Base-by-base conservation (phyloP, 2,797 vertebrate genomes). In the Coregonus sp. region DNA sequence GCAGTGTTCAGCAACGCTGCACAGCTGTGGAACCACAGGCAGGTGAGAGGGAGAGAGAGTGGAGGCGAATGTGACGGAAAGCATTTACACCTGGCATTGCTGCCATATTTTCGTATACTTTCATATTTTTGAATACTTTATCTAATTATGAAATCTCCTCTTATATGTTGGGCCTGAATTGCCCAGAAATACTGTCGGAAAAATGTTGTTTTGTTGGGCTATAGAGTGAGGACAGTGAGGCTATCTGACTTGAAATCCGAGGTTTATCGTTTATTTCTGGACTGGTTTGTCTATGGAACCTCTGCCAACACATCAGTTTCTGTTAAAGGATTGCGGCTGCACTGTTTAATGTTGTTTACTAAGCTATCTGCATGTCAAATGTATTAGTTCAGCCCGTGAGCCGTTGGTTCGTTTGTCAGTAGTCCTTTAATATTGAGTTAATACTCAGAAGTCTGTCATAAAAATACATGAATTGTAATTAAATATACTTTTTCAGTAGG, bases 1-100 rank as follows among this genome's bases (percentile, higher is more conserved):
- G 92, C 92, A 93, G 90, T 93, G 87, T 93, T 92, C 88, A 89
- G 93, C 91, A 80, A 86, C 77, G 0, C 52, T 82, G 77, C 70
- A 1, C 77, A 79, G 79, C 77, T 70, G 81, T 5, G 81, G 84
- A 84, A 88, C 87, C 72, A 69, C 59, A 63, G 59, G 69, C 84
- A 89, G 91, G 89, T 89, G 85, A 77, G 37, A 59, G n/a, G 56
- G n/a, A 29, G 20, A 3, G n/a, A 20, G 20, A 63, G 11, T 12
- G 50, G 72, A 70, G 31, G 25, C 71, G 47, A 69, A 73, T 70
- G 20, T 25, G 59, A 4, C 25, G 6, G 20, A 18, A 59, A 59
- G 56, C 16, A 25, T 25, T 3, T 25, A 29, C 7, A 25, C 1
- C 59, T 7, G 9, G 9, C 20, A 63, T 63, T 63, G 5, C 20